Evolutionary conservation across 2,888 invertebrate species (phyloP).

Genomic region (Aproaerema taeniolella): DNA sequence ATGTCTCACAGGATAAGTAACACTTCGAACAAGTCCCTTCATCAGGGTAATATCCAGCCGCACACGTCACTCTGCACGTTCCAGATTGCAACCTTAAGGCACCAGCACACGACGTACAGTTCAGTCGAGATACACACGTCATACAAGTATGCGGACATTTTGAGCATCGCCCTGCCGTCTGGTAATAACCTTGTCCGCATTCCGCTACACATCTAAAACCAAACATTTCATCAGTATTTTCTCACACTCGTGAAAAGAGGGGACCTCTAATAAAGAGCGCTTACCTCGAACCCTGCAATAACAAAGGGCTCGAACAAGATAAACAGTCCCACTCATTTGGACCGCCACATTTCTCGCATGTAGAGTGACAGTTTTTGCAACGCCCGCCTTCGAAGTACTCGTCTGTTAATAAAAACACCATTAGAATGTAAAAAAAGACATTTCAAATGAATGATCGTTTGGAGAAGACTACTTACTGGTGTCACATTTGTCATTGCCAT

Average conservation of each 20-base stretch:
- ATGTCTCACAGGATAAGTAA: conserved; percentile 90
- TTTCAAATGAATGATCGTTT: conserved; percentile 27
- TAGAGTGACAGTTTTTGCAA: conserved; percentile 89
- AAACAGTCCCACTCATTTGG: conserved; percentile 87
- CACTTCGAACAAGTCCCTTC: conserved; percentile 89
- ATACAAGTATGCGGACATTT: conserved; percentile 88
- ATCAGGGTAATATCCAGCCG: conserved; percentile 90
- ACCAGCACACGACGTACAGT: conserved; percentile 87
- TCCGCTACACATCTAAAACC: conserved; percentile 83
- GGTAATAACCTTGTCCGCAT: conserved; percentile 87
- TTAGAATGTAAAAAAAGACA: conserved; percentile 25
- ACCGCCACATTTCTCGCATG: conserved; percentile 90
- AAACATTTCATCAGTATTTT: conserved; percentile 25
- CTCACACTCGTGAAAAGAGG: conserved; percentile 24
- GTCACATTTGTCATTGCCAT: conserved; percentile 85
- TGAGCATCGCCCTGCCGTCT: conserved; percentile 84
- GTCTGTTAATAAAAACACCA: conserved; percentile 64
- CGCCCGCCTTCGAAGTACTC: conserved; percentile 86
- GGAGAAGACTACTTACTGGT: conserved; percentile 77
- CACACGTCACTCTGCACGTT: conserved; percentile 88
- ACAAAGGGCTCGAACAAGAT: conserved; percentile 84
- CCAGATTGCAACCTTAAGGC: conserved; percentile 89
- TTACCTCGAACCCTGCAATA: conserved; percentile 81
- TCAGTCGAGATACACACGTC: conserved; percentile 85
- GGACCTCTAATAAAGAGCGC: conserved; percentile 38